phyloP scores from a whole-genome alignment of 2,888 invertebrate genomes.

The Lampropteryx suffumata region DNA sequence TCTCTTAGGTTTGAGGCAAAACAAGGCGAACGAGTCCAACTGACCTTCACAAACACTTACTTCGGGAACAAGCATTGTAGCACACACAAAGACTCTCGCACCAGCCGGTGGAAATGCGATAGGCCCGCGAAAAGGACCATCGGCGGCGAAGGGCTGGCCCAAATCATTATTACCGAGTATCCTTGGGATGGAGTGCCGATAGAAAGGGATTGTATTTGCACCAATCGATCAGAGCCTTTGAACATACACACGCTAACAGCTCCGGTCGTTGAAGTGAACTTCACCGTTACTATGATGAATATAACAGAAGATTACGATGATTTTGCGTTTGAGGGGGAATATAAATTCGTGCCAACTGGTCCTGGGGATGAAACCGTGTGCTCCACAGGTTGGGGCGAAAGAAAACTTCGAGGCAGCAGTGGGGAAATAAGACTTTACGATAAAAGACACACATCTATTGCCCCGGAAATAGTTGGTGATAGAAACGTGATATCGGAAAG shows the following conservation, averaged over 20 bases:
- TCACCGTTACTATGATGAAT: constrained; percentile 90
- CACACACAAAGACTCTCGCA: constrained; percentile 85
- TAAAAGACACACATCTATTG: constrained; percentile 74
- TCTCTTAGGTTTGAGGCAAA: constrained; percentile 85
- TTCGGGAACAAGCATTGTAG: constrained; percentile 87
- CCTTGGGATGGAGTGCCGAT: constrained; percentile 87
- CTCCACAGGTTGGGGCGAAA: constrained; percentile 85
- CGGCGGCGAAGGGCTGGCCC: constrained; percentile 81
- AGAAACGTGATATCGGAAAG: constrained; percentile 79
- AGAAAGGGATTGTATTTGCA: constrained; percentile 88
- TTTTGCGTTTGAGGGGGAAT: constrained; percentile 90
- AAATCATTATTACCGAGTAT: constrained; percentile 86
- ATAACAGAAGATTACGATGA: constrained; percentile 91
- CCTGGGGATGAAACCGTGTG: constrained; percentile 84
- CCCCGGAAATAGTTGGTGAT: constrained; percentile 74
- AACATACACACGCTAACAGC: constrained; percentile 87
- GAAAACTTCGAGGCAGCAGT: constrained; percentile 86
- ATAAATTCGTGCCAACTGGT: constrained; percentile 84
- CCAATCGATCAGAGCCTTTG: constrained; percentile 85
- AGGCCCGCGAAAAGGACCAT: constrained; percentile 71
- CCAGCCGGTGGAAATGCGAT: constrained; percentile 88
- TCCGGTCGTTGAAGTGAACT: constrained; percentile 87
- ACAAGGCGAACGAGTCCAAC: constrained; percentile 86
- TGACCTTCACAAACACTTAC: constrained; percentile 86
- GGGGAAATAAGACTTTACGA: constrained; percentile 88